phyloP scores from a whole-genome alignment of 2,113 vertebrate genomes.

The Illadopsis cleaveri region DNA sequence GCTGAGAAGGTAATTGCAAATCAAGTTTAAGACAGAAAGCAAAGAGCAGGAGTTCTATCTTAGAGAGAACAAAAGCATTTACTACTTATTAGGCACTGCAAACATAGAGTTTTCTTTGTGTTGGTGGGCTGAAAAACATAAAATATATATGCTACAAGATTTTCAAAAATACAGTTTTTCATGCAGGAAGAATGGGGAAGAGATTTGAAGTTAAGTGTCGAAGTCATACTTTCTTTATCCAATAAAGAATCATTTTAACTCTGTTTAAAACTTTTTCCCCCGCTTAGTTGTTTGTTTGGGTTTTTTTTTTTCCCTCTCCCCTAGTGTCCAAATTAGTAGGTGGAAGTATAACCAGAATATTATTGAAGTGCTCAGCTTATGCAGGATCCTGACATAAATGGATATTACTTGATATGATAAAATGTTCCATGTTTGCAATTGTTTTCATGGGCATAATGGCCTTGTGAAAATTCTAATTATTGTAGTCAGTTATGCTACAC shows the following conservation, averaged over 20 bases:
- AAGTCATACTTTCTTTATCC: background rate
- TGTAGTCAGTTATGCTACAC: background rate
- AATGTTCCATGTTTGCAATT: background rate
- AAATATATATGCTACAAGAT: background rate
- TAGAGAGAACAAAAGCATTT: background rate
- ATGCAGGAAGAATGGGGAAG: background rate
- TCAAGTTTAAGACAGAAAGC: background rate
- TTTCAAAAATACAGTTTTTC: background rate
- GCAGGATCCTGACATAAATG: background rate
- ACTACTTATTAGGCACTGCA: background rate
- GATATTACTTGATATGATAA: background rate
- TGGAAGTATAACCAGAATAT: background rate
- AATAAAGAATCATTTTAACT: background rate
- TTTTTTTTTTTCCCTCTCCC: accelerated
- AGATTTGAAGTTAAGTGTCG: background rate
- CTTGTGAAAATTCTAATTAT: background rate
- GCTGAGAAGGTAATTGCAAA: background rate
- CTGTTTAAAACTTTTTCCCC: background rate
- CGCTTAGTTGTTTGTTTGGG: too few species aligned
- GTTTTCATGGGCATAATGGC: background rate
- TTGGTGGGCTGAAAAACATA: background rate
- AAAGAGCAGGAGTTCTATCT: background rate
- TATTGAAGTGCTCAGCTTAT: background rate
- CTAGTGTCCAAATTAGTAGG: background rate
- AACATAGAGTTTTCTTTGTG: background rate